Evolutionary conservation across 2,888 invertebrate species (phyloP).

Genomic region (Tetanocera ferruginea): DNA sequence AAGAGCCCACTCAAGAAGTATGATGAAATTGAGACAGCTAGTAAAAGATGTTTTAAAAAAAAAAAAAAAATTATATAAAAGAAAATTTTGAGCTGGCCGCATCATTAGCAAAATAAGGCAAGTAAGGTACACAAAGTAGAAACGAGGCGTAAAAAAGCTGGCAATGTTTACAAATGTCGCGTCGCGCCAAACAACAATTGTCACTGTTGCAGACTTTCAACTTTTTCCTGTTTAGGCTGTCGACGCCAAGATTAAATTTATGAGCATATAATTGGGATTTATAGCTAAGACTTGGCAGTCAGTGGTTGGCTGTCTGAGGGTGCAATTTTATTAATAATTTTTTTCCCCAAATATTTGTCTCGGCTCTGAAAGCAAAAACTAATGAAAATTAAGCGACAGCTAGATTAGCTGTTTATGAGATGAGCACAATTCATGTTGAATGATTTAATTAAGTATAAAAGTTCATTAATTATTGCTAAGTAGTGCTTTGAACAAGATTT

Average conservation of each 20-base stretch:
- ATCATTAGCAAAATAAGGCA: too few species aligned
- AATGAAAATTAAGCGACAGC: background rate
- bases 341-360: too few species aligned
- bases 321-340: too few species aligned
- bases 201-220: background rate
- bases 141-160: background rate
- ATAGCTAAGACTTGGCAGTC: background rate
- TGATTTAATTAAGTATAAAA: background rate
- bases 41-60: background rate
- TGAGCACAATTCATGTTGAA: background rate
- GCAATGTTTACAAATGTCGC: constrained; percentile 3
- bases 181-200: constrained; percentile 14
- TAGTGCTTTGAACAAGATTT: too few species aligned
- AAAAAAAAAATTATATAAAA: background rate
- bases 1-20: background rate
- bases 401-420: background rate
- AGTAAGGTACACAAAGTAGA: too few species aligned
- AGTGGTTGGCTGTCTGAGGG: background rate
- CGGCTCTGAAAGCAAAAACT: too few species aligned
- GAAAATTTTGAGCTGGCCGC: background rate
- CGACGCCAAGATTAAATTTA: constrained; percentile 22
- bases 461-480: background rate
- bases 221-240: constrained; percentile 4
- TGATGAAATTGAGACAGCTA: background rate
- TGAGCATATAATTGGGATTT: constrained; percentile 28